These are phyloP conservation scores for Halictus rubicundus DNA, from an alignment of 1,140 invertebrate species.

Conservation along the genomic window DNA sequence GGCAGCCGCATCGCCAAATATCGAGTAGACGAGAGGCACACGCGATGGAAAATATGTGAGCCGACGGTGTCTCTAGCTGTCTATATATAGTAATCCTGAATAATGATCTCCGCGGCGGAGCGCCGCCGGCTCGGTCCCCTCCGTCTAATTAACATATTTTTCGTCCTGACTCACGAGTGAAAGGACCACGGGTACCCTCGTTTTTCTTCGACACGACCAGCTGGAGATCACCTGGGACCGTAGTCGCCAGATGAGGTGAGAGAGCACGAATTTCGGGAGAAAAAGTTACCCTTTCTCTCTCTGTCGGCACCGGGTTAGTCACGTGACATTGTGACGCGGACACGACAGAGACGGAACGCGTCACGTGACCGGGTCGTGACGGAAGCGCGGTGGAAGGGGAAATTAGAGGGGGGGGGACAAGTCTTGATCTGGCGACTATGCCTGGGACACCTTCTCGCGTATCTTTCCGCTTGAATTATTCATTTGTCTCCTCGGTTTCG, in stretches of 20 bases:
- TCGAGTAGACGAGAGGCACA: slow-evolving; percentile 66
- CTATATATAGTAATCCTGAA: slow-evolving; percentile 73
- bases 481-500: not conserved
- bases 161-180: slow-evolving; percentile 60
- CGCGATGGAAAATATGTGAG: slow-evolving; percentile 54
- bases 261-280: too few relatives aligned
- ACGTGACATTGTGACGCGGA: too few relatives aligned
- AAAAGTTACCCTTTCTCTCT: too few relatives aligned
- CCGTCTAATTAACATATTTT: slow-evolving; percentile 66
- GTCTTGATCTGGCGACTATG: too few relatives aligned
- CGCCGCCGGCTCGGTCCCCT: slow-evolving; percentile 1
- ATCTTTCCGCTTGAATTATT: not conserved
- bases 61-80: slow-evolving; percentile 60
- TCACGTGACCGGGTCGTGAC: too few relatives aligned
- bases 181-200: slow-evolving; percentile 29
- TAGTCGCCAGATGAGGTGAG: too few relatives aligned
- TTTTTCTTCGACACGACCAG: slow-evolving; percentile 11
- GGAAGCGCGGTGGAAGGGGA: too few relatives aligned
- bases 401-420: too few relatives aligned
- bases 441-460: not conserved
- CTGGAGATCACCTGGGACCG: slow-evolving; percentile 15
- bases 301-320: too few relatives aligned
- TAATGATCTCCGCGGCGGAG: slow-evolving; percentile 54
- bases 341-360: too few relatives aligned
- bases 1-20: slow-evolving; percentile 75